Percentiles rank a stretch among this genome's conserved stretches.
Evolutionary conservation across 2,113 vertebrate genomes (phyloP).

Genomic region (Xenus cinereus): DNA sequence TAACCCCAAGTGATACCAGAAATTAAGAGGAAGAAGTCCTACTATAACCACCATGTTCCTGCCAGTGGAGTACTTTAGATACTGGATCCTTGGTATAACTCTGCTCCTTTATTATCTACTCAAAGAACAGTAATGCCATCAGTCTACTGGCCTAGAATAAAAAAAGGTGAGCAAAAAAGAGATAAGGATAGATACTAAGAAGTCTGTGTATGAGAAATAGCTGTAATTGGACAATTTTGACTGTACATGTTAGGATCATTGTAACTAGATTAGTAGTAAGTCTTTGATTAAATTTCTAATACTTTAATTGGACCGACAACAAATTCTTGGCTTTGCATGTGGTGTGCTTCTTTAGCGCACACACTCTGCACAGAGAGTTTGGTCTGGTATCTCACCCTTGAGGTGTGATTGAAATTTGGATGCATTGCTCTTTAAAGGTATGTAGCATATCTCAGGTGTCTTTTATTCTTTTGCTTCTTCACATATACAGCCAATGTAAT

Average conservation of each 20-base stretch:
- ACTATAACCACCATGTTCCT: neutral
- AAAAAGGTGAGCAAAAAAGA: neutral
- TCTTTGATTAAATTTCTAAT: neutral
- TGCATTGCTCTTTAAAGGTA: neutral
- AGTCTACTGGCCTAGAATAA: neutral
- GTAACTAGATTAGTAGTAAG: neutral
- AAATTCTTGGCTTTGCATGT: neutral
- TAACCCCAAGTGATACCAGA: neutral
- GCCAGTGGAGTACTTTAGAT: neutral
- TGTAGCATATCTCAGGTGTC: too few relatives aligned
- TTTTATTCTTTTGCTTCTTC: neutral
- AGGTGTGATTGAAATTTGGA: neutral
- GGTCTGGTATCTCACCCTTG: neutral
- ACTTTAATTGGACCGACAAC: neutral
- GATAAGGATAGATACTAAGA: neutral
- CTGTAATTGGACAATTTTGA: neutral
- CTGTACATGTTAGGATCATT: neutral
- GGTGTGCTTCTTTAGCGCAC: neutral
- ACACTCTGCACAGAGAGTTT: neutral
- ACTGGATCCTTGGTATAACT: neutral
- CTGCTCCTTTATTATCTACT: accelerated
- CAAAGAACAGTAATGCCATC: neutral
- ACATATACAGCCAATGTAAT: neutral
- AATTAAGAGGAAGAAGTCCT: neutral
- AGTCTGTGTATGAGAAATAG: neutral